Evolutionary conservation across 2,113 vertebrate genomes (phyloP).

Genomic region (Apaloderma vittatum): DNA sequence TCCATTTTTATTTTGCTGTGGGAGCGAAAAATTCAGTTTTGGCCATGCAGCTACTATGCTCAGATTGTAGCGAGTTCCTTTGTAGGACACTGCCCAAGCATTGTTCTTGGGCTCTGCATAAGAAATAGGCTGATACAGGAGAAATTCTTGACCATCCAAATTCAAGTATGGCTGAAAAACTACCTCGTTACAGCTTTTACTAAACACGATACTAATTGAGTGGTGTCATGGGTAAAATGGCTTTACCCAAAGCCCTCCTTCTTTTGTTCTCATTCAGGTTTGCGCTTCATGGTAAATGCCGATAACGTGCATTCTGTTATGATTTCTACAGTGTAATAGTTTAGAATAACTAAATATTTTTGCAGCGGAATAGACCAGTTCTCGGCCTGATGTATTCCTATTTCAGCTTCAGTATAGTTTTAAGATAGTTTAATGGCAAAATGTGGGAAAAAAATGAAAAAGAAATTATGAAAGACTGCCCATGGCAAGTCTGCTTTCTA

Average conservation of each 20-base stretch:
- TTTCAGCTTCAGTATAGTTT: neutral
- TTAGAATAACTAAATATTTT: neutral
- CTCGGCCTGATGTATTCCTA: neutral
- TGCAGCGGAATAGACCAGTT: neutral
- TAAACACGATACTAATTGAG: neutral
- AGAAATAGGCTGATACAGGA: neutral
- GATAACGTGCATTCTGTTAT: neutral
- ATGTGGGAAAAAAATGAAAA: neutral
- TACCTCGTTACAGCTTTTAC: neutral
- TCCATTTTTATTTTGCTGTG: neutral
- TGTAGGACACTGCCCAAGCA: neutral
- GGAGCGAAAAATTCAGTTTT: neutral
- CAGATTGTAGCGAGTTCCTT: neutral
- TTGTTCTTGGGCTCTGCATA: neutral
- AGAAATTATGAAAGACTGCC: neutral
- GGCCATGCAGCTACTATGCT: accelerated
- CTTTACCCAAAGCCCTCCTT: neutral
- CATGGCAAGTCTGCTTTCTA: neutral
- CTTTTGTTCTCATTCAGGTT: neutral
- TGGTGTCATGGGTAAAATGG: neutral
- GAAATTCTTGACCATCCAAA: neutral
- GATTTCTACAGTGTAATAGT: neutral
- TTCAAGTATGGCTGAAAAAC: neutral
- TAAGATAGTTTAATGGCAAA: neutral
- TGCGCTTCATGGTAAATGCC: neutral